Base-by-base conservation (phyloP, 2,113 vertebrate species). In the Elaphurus davidianus region DNA sequence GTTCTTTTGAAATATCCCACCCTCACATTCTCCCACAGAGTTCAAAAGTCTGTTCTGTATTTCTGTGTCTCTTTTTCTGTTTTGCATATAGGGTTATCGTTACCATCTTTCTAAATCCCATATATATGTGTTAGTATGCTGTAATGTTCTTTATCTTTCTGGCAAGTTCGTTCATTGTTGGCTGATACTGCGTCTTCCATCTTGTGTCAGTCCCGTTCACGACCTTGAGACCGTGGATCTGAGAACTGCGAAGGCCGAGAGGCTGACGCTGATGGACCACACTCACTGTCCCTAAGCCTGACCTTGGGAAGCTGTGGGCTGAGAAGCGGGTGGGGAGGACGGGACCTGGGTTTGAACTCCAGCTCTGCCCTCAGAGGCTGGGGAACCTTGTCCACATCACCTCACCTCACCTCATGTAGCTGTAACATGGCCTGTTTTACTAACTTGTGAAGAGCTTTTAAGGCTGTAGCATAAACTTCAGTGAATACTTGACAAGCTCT, bases 401-500 rank as follows among this genome's bases (percentile, higher is more conserved):
- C 23, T 94, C 79, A 23, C 78, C 15, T 30, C 82, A 50, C 76
- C 52, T 60, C 76, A 40, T 55, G 36, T 36, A 57, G 36, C 28
- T 15, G 33, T 40, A 87, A 87, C 64, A 55, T 59, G 16, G 55
- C 47, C 50, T 40, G 0, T 84, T 94, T 94, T 84, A 76, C 30
- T 88, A 81, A 92, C 47, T 92, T 76, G 40, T 88, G 71, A 40
- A 43, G 43, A 60, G 28, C 28, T 6, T 91, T 92, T 76, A 90
- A 71, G 36, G 60, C 23, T 92, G 0, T 43, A 54, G 52, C 5
- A 47, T 40, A 5, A n/a, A 6, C 30, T 87, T 28, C 33, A 62
- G 64, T 60, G 52, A 88, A 55, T 81, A 25, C 45, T 52, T 28
- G 62, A 10, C 6, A 71, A 84, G 25, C 27, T 71, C 40, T 81